phyloP scores from a whole-genome alignment of 2,797 vertebrate genomes.

The Cygnus olor region DNA sequence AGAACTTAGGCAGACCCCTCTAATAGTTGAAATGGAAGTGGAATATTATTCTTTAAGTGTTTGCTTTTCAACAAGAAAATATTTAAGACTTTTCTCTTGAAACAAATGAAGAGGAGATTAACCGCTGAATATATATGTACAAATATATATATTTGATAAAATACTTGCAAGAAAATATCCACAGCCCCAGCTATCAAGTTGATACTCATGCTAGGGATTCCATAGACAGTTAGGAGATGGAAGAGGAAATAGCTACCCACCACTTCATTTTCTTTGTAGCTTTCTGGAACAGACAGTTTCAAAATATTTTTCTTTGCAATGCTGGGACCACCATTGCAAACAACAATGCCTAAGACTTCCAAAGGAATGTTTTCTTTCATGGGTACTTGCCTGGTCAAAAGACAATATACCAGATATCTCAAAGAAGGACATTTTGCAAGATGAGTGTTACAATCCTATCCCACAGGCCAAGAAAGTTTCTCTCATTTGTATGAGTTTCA shows the following conservation, averaged over 20 bases:
- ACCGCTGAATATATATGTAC: not conserved
- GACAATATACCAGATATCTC: not conserved
- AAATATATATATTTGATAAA: too few species aligned
- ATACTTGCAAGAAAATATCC: not conserved
- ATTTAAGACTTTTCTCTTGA: not conserved
- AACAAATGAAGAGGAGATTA: not conserved
- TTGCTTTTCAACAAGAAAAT: not conserved
- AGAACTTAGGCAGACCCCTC: not conserved
- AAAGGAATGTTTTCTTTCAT: not conserved
- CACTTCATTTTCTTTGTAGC: not conserved
- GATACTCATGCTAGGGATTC: not conserved
- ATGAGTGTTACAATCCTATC: not conserved
- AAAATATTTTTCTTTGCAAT: not conserved
- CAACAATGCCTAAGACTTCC: not conserved
- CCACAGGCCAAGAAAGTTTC: not conserved
- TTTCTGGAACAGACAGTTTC: not conserved
- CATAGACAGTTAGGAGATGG: not conserved
- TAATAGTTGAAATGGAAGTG: conserved; percentile 1
- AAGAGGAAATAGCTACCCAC: not conserved
- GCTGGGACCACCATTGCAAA: not conserved
- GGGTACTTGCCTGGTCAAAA: not conserved
- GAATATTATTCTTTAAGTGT: not conserved
- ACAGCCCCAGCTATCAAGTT: not conserved
- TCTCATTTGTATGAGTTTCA: not conserved
- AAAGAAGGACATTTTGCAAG: not conserved